These are phyloP conservation scores for Chrysopa pallens DNA, from an alignment of 1,140 invertebrate species.

Conservation along the genomic window DNA sequence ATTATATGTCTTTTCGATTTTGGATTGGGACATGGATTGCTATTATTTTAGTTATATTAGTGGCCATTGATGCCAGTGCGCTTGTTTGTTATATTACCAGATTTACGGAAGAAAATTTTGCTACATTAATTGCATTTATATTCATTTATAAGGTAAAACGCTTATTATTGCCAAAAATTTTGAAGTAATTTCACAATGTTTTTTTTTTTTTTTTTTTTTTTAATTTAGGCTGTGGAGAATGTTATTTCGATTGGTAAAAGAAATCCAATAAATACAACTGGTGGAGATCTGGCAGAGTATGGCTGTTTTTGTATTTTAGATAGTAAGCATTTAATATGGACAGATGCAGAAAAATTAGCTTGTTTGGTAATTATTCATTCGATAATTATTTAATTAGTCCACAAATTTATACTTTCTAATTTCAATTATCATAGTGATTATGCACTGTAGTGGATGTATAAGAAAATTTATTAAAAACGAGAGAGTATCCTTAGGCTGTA, in stretches of 20 bases:
- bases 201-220: conserved; percentile 8
- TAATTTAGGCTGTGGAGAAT: conserved; percentile 61
- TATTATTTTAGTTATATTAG: conserved; percentile 70
- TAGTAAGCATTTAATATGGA: conserved; percentile 29
- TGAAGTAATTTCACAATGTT: background rate
- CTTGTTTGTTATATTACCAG: conserved; percentile 98
- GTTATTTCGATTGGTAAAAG: conserved; percentile 67
- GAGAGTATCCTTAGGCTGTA: too few relatives aligned
- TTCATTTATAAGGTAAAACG: conserved; percentile 86
- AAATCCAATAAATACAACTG: conserved; percentile 43
- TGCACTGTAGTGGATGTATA: too few relatives aligned
- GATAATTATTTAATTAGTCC: too few relatives aligned
- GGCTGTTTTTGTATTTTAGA: conserved; percentile 46
- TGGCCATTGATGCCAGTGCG: conserved; percentile 90
- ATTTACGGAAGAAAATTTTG: conserved; percentile 99
- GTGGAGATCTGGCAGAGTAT: conserved; percentile 27
- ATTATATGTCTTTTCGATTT: conserved; percentile 80
- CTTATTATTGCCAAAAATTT: background rate
- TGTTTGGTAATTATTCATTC: conserved; percentile 53
- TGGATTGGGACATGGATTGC: conserved; percentile 94
- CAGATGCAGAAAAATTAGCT: conserved; percentile 35
- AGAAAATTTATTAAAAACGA: too few relatives aligned
- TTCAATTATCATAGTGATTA: too few relatives aligned
- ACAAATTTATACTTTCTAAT: too few relatives aligned
- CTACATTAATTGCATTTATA: conserved; percentile 94